Evolutionary conservation across 2,888 invertebrate species (phyloP).

Genomic region (Nemapogon koenigi): DNA sequence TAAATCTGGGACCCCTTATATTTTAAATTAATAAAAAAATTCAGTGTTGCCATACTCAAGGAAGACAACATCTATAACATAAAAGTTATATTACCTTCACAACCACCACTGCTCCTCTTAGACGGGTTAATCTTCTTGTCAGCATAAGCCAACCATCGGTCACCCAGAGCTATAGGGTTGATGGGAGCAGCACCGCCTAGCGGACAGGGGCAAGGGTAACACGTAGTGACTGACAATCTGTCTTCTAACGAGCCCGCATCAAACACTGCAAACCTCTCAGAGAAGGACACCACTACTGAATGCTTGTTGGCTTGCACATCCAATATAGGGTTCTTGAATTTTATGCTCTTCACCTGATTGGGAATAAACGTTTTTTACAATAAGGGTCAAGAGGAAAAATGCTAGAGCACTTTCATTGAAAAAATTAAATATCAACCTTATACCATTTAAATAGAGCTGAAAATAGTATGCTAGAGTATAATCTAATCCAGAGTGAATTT

Average conservation of each 20-base stretch:
- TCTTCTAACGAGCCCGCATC: slow-evolving; percentile 89
- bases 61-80: too few relatives aligned
- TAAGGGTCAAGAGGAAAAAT: too few relatives aligned
- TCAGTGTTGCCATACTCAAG: too few relatives aligned
- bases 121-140: slow-evolving; percentile 83
- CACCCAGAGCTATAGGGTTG: slow-evolving; percentile 88
- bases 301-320: slow-evolving; percentile 90
- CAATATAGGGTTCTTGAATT: slow-evolving; percentile 89
- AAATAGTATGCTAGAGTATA: too few relatives aligned
- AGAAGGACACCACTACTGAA: slow-evolving; percentile 86
- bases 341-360: slow-evolving; percentile 80
- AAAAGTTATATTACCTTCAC: slow-evolving; percentile 77
- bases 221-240: slow-evolving; percentile 85
- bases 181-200: slow-evolving; percentile 44
- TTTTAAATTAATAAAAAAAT: too few relatives aligned
- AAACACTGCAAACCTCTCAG: slow-evolving; percentile 90
- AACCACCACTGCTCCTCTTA: slow-evolving; percentile 82
- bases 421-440: too few relatives aligned
- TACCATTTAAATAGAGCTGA: too few relatives aligned
- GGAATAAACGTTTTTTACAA: too few relatives aligned
- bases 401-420: too few relatives aligned
- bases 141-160: slow-evolving; percentile 84
- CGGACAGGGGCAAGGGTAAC: slow-evolving; percentile 86
- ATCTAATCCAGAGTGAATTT: too few relatives aligned
- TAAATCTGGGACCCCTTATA: too few relatives aligned